Evolutionary conservation across 1,140 invertebrate genomes (phyloP).

Genomic region (Drosophila pectinifera): DNA sequence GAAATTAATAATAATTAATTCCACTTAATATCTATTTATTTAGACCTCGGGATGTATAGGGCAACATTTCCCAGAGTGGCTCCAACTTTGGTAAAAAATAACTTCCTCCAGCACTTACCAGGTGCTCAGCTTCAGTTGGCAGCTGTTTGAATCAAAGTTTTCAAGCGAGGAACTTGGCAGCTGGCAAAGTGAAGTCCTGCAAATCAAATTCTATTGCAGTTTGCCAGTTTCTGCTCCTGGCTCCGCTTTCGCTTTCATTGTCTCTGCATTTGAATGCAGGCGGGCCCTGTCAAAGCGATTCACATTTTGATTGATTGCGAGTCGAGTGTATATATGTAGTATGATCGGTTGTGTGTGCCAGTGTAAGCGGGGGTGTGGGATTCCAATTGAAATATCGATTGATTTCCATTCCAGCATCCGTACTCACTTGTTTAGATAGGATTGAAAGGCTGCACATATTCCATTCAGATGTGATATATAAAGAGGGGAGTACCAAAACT

Average conservation of each 20-base stretch:
- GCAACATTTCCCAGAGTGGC: not conserved
- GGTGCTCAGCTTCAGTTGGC: conserved; percentile 50
- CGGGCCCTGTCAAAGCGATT: conserved; percentile 24
- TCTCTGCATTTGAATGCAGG: conserved; percentile 39
- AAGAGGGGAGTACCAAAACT: not conserved
- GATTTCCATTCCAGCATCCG: conserved; percentile 1
- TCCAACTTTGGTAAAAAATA: conserved; percentile 19
- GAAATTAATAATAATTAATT: conserved; percentile 21
- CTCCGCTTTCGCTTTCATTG: conserved; percentile 31
- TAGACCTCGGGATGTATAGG: not conserved
- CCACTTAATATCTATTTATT: conserved; percentile 19
- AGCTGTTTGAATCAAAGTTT: conserved; percentile 37
- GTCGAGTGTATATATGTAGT: not conserved
- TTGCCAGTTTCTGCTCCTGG: conserved; percentile 23
- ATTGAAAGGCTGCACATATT: not conserved
- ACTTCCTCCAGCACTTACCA: conserved; percentile 32
- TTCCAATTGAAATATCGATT: conserved; percentile 21
- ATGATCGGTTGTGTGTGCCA: conserved; percentile 9
- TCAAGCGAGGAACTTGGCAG: not conserved
- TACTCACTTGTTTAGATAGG: not conserved
- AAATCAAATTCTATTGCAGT: conserved; percentile 56
- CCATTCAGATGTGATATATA: not conserved
- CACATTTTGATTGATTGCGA: conserved; percentile 56
- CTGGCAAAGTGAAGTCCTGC: conserved; percentile 12
- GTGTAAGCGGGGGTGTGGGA: conserved; percentile 15